Evolutionary conservation across 2,888 invertebrate genomes (phyloP).

Genomic region (Augochlorella aurata): DNA sequence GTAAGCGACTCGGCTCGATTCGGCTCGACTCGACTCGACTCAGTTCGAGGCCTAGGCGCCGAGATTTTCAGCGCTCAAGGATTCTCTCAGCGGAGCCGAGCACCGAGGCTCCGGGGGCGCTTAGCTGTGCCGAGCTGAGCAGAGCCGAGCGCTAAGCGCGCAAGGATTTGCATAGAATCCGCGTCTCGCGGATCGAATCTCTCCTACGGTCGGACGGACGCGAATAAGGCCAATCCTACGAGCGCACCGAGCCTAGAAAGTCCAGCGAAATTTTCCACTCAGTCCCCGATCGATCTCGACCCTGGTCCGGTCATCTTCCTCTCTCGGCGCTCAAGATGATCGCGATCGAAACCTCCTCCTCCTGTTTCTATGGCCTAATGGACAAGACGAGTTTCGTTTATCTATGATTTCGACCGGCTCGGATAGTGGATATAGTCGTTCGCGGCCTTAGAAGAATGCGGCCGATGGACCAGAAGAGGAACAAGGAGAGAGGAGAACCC

Average conservation of each 20-base stretch:
- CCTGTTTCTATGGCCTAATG: conserved; percentile 43
- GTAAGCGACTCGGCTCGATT: background rate
- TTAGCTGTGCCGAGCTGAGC: background rate
- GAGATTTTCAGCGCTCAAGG: conserved; percentile 22
- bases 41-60: background rate
- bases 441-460: conserved; percentile 41
- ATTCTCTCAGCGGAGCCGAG: background rate
- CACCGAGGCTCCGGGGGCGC: conserved; percentile 1
- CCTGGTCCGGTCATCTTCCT: conserved; percentile 7
- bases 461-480: conserved; percentile 11
- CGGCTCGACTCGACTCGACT: background rate
- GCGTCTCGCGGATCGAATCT: conserved; percentile 16
- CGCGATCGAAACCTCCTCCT: background rate
- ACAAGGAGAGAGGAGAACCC: background rate
- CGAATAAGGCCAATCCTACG: conserved; percentile 52
- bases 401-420: conserved; percentile 49
- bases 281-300: background rate
- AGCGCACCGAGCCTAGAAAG: conserved; percentile 36
- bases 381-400: conserved; percentile 56
- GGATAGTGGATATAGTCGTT: too few species aligned
- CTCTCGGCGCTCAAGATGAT: background rate
- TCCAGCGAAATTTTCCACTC: conserved; percentile 43
- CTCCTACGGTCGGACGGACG: conserved; percentile 1
- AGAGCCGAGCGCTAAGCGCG: conserved; percentile 11
- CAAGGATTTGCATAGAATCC: conserved; percentile 45